Evolutionary conservation across 2,888 invertebrate species (phyloP).

Genomic region (Sabatieria punctata): DNA sequence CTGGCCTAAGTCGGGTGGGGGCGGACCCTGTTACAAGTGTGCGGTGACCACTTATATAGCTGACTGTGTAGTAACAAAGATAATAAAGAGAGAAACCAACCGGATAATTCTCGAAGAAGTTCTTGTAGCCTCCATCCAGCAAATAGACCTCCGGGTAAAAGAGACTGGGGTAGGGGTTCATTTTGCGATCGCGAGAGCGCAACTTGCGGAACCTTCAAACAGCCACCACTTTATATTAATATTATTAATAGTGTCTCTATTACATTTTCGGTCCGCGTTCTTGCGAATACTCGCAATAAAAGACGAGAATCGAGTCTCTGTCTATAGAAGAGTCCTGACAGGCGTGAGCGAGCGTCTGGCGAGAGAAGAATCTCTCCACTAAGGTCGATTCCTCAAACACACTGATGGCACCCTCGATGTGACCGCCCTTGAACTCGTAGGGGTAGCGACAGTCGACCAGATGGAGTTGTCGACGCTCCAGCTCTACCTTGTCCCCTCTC

Average conservation of each 20-base stretch:
- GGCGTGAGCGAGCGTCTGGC: no score
- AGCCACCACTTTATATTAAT: no score
- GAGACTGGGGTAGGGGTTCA: constrained; percentile 52
- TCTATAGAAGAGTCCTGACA: no score
- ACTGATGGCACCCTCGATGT: neutral
- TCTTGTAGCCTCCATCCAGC: constrained; percentile 69
- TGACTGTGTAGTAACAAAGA: no score
- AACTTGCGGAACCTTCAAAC: no score
- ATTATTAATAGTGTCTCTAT: constrained; percentile 21
- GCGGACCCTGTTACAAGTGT: no score
- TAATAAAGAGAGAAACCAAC: no score
- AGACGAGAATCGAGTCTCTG: constrained; percentile 51
- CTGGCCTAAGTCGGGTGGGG: no score
- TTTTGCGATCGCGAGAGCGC: constrained; percentile 57
- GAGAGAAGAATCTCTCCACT: neutral
- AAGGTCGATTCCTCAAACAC: neutral
- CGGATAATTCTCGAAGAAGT: constrained; percentile 62
- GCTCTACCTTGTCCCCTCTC: no score
- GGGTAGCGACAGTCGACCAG: neutral
- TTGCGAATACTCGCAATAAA: constrained; percentile 95
- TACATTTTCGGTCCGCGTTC: constrained; percentile 83
- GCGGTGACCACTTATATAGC: no score
- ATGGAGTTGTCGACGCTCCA: no score
- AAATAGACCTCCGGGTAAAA: constrained; percentile 81
- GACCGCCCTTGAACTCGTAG: neutral